Evolutionary conservation across 1,140 invertebrate species (phyloP).

Genomic region (Magallana gigas): DNA sequence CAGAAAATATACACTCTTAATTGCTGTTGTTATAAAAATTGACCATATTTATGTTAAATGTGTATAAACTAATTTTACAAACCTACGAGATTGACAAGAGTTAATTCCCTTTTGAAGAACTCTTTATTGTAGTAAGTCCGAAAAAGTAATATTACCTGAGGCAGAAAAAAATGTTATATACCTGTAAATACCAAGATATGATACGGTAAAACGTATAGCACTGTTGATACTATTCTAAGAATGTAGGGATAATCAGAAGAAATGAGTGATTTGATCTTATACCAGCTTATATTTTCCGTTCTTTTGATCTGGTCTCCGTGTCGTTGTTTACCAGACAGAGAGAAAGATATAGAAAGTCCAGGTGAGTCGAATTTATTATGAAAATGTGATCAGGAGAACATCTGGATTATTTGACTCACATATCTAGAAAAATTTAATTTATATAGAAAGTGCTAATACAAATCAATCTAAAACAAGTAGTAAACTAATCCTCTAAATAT

Average conservation of each 20-base stretch:
- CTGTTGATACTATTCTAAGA: not conserved
- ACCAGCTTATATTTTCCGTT: not conserved
- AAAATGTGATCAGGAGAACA: not conserved
- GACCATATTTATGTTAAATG: too few relatives aligned
- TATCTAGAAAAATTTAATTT: too few relatives aligned
- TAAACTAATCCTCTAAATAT: too few relatives aligned
- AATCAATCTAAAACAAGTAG: too few relatives aligned
- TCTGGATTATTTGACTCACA: too few relatives aligned
- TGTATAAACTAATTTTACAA: too few relatives aligned
- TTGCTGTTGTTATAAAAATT: too few relatives aligned
- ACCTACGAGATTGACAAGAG: not conserved
- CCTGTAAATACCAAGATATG: too few relatives aligned
- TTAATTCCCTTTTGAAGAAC: not conserved
- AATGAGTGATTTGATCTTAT: not conserved
- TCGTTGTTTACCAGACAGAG: not conserved
- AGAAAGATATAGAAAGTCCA: not conserved
- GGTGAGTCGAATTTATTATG: slow-evolving; percentile 27
- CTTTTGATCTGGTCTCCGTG: not conserved
- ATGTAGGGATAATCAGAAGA: not conserved
- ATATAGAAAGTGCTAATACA: too few relatives aligned
- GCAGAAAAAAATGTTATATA: not conserved
- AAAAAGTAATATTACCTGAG: not conserved
- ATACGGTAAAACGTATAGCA: too few relatives aligned
- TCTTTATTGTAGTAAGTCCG: not conserved
- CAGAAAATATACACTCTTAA: too few relatives aligned